Evolutionary conservation across 1,140 invertebrate species (phyloP), one percentile per base, ranked within the genome.

Genomic region (Drusus annulatus): DNA sequence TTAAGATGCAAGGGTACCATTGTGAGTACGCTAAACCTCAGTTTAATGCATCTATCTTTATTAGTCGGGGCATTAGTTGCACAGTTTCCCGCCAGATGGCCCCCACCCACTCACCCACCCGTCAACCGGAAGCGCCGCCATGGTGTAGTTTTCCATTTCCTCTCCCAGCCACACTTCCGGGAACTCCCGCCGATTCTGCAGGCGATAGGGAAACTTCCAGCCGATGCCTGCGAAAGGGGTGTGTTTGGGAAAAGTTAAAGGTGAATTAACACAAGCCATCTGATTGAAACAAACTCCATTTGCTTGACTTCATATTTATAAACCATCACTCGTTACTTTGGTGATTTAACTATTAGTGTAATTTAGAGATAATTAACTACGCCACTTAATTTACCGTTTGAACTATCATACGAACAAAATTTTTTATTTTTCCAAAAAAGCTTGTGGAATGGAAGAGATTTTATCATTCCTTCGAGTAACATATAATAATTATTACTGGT

Each of bases 61-160:
- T 75, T 56, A 56, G 71, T 28, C 25, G 17, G 19, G 71, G 54
- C 36, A 52, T 71, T 71, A 71, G 68, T 52, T 71, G 71, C 52
- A 75, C 54, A 56, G 54, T 58, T 75, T 58, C 71, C 71, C 52
- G 16, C 71, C 52, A 36, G 23, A 71, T 71, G 25, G 23, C 71
- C 52, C 52, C n/a, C 68, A 17, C 50, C 31, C 17, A 16, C 52
- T 8, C 68, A 17, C 50, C 31, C 17, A 16, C 45, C 62, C 71
- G 19, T 25, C 68, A 28, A 36, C 65, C 65, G 76, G 76, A 80
- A 76, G 54, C 65, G 21, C 52, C 78, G 52, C 62, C 81, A 52
- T 17, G 78, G 51, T 77, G 81, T 82, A 83, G 81, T 80, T 83
- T 83, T 78, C 77, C 81, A 83, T 83, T 83, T 83, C 81, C 81